Evolutionary conservation across 2,888 invertebrate species (phyloP), one percentile per base, ranked within the genome.

Genomic region (Agrilus cyanescens): DNA sequence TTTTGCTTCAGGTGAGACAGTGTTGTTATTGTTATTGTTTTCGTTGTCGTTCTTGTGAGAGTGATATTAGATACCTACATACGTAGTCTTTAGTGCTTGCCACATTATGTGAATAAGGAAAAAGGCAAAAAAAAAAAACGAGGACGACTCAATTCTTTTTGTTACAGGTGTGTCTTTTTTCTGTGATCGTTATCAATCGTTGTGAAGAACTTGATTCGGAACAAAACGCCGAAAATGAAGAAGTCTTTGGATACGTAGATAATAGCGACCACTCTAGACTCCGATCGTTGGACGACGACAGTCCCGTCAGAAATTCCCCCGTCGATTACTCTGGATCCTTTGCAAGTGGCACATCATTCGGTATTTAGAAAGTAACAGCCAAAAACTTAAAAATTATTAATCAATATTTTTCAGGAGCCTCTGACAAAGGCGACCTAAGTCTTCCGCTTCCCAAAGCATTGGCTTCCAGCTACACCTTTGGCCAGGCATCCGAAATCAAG

Each of bases 271-370:
- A 57, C 33, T 49, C 53, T 10, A 25, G 25, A 25, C 8, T 25
- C 25, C 25, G 25, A 25, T 25, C 25, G 8, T 25, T 25, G 25
- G 55, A 52, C 14, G 56, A 51, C 32, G 56, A 50, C 34, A 53
- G 50, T 32, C 49, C 52, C 15, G 52, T 45, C 36, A 51, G 50
- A 36, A 31, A 38, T 12, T 20, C 37, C 10, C 43, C 25, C 32
- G 57, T 59, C 6, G 65, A 66, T 50, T 67, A 66, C 46, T 59
- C 62, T 4, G 65, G 65, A 53, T 64, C 61, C 44, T 66, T 57
- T 45, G 49, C 57, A 2, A 52, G 48, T 18, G 57, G 59, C 32
- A 44, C 46, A 4, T 53, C 56, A n/a, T 50, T 55, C 6, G 52
- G 56, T 25, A 25, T 25, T 25, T 10, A 20, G 15, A 48, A 16